Base-by-base conservation (phyloP, 1,140 invertebrate species). In the Gryon sp. region DNA sequence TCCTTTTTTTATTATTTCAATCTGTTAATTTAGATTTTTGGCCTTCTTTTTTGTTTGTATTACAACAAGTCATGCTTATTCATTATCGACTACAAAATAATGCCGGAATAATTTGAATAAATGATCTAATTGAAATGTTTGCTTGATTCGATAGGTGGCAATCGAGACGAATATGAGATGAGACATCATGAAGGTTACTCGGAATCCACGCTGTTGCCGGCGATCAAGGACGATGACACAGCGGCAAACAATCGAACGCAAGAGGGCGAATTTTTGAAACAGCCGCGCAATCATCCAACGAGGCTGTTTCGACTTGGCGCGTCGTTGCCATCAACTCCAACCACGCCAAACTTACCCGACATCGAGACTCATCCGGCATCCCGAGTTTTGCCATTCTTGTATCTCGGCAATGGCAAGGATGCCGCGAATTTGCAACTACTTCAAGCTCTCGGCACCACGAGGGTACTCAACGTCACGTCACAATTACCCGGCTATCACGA, bases 341-440 rank as follows among this genome's bases (percentile, higher is more conserved):
- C 80, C 77, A 87, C 86, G 0, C 85, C 80, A 2, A 79, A 82
- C 12, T 63, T 83, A 7, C 81, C 83, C 4, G 93, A 94, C 81
- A 94, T 95, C 70, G 94, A 96, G 86, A 92, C 90, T 52, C 92
- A 94, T 77, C 93, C 93, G 2, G 94, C 94, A 26, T 95, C 95
- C 24, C 89, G 94, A 83, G 93, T 97, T 18, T 90, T 97, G 50
- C 95, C 95, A n/a, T 96, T 95, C 89, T 90, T 97, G 15, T 95
- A 95, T 85, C 91, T 97, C 57, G 96, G 96, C 70, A 97, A 97
- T 88, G 94, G 94, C 80, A 90, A 92, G 59, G 95, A 97, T 86
- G 95, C 96, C 9, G 91, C 92, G 28, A 94, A 97, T 88, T 87
- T 93, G 34, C 89, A 92, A 76, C 88, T 93, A 28, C 90, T 97